Evolutionary conservation across 2,888 invertebrate species (phyloP).

Genomic region (Malthinus seriepunctatus): DNA sequence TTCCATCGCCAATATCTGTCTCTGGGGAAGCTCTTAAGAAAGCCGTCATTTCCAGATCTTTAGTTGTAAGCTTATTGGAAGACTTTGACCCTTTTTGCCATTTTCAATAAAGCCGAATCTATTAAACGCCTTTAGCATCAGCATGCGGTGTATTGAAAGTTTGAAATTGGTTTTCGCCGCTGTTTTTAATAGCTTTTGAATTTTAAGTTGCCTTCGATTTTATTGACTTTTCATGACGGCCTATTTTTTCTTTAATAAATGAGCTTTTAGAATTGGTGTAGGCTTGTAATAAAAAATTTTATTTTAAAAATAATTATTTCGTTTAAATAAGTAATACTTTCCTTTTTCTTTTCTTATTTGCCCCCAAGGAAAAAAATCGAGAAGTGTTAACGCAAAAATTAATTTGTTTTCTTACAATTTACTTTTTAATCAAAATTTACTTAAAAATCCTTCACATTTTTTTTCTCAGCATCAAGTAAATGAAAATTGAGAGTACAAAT

Average conservation of each 20-base stretch:
- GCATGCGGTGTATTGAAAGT: conserved; percentile 24
- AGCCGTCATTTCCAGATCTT: conserved; percentile 29
- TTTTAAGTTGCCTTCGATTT: conserved; percentile 25
- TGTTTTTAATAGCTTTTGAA: conserved; percentile 29
- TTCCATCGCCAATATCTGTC: conserved; percentile 8
- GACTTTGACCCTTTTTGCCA: conserved; percentile 15
- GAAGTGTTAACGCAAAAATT: too few species aligned
- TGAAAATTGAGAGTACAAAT: too few species aligned
- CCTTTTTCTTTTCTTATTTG: too few species aligned
- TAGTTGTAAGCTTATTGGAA: conserved; percentile 12
- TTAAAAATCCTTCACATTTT: too few species aligned
- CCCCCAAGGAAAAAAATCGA: too few species aligned
- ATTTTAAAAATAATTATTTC: conserved; percentile 4
- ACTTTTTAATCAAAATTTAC: too few species aligned
- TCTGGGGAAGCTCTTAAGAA: conserved; percentile 18
- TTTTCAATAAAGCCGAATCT: conserved; percentile 1
- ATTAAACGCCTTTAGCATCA: conserved; percentile 22
- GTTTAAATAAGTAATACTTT: neutral
- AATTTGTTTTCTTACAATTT: too few species aligned
- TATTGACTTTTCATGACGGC: conserved; percentile 24
- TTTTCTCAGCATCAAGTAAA: too few species aligned
- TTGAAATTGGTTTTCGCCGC: conserved; percentile 29
- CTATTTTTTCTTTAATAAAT: conserved; percentile 20
- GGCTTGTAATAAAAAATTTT: conserved; percentile 1
- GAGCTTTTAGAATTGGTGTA: conserved; percentile 7